These are phyloP conservation scores for Corythoichthys haematopterus DNA, from an alignment of 2,113 vertebrate species.

Conservation along the genomic window DNA sequence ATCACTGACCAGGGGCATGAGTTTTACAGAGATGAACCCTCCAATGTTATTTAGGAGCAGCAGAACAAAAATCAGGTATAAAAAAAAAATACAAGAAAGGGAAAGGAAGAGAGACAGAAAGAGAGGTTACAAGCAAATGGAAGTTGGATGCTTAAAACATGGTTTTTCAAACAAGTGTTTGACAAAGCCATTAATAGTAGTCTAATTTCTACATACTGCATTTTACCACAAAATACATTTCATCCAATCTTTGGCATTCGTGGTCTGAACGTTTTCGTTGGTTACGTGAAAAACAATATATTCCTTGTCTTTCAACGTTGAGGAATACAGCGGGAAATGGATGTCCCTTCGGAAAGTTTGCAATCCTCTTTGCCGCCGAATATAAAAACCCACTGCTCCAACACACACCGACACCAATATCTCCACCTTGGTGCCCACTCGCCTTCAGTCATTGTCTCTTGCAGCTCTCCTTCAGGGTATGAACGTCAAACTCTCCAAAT, in stretches of 20 bases:
- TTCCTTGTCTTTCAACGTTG: slow-evolving; percentile 32
- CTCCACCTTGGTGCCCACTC: slow-evolving; percentile 43
- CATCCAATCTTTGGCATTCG: slow-evolving; percentile 8
- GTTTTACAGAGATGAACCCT: slow-evolving; percentile 62
- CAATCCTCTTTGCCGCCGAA: slow-evolving; percentile 20
- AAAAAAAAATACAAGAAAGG: slow-evolving; percentile 12
- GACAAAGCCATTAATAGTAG: slow-evolving; percentile 35
- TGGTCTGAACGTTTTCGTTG: slow-evolving; percentile 23
- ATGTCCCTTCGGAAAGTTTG: slow-evolving; percentile 31
- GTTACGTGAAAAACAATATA: slow-evolving; percentile 34
- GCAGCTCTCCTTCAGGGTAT: slow-evolving; percentile 64
- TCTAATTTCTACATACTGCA: slow-evolving; percentile 28
- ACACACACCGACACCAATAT: slow-evolving; percentile 8
- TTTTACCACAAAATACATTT: slow-evolving; percentile 36
- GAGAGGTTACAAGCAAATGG: slow-evolving; percentile 31
- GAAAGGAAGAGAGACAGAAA: neutral
- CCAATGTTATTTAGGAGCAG: slow-evolving; percentile 36
- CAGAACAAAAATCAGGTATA: neutral
- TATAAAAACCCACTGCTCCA: slow-evolving; percentile 9
- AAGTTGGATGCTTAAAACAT: slow-evolving; percentile 5
- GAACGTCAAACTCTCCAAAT: slow-evolving; percentile 73
- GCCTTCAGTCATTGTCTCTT: slow-evolving; percentile 65
- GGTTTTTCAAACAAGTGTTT: slow-evolving; percentile 27
- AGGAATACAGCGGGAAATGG: slow-evolving; percentile 18
- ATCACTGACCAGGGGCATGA: slow-evolving; percentile 62